Evolutionary conservation across 64 coral and sea anemone species (phyloP), one percentile per base, ranked within the genome.

Genomic region (Pachyseris speciosa): DNA sequence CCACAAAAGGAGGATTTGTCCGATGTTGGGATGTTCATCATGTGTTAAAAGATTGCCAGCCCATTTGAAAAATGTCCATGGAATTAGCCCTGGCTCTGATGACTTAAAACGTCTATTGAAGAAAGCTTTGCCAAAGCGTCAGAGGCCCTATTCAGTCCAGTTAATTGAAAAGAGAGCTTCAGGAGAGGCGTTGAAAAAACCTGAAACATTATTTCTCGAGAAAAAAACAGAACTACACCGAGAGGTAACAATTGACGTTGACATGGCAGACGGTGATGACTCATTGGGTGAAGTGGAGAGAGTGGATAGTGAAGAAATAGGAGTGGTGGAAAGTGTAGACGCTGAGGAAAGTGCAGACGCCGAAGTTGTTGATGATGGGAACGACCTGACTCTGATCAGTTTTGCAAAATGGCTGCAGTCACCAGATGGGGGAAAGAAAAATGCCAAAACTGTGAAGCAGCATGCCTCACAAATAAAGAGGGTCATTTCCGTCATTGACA

Each of bases 21-120:
- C 73, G 43, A 51, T 89, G 31, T 25, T 33, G 27, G 86, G 86
- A 15, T 84, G 89, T 83, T 51, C 42, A 26, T 27, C 75, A 71
- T 37, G 70, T 66, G 89, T 91, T 37, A 81, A 74, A 84, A 51
- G 89, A 9, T 41, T 83, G 27, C 65, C 89, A 52, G 34, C 75
- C 51, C 89, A 84, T 73, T 91, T 91, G 65, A 32, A 84, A 74
- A 74, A 43, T 63, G 89, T 91, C 61, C 79, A 91, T 69, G 31
- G 65, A 26, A 47, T 90, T 31, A 40, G 71, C 59, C 43, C 32
- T 60, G 38, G n/a, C 8, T 51, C 88, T 5, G 8, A 9, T n/a
- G 20, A 83, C 45, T 43, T 85, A 37, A 72, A 59, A n/a, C 17
- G 22, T 55, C 16, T 83, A 52, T 73, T 92, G 28, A 28, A 49